Percentiles rank a stretch among this genome's conserved stretches.
Conservation (phyloP, 2,797 vertebrate species). For the Xerus rutilus region DNA sequence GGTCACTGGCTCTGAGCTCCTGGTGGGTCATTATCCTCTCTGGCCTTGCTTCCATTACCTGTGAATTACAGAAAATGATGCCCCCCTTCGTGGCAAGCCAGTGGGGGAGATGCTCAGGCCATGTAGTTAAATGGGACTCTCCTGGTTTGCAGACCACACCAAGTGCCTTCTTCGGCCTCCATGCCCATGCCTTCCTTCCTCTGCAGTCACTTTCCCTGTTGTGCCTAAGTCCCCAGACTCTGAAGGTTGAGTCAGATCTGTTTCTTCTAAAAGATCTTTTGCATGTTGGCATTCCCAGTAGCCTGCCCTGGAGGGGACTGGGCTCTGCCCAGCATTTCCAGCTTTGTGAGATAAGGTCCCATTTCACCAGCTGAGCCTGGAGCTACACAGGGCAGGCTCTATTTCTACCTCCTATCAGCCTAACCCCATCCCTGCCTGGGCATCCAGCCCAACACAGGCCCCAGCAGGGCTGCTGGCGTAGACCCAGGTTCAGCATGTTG, state of each 20-base stretch:
- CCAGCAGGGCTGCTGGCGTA: neutral
- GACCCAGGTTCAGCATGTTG: neutral
- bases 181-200: neutral
- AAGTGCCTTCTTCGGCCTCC: fast-evolving
- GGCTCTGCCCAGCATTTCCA: neutral
- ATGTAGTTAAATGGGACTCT: neutral
- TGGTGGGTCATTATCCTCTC: neutral
- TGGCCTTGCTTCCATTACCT: neutral
- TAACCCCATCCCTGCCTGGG: neutral
- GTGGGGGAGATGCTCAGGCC: fast-evolving
- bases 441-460: neutral
- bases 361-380: neutral
- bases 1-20: neutral
- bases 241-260: neutral
- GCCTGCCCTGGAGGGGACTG: fast-evolving
- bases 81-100: neutral
- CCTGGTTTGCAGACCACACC: neutral
- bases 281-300: neutral
- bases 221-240: neutral
- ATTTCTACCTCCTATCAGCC: neutral
- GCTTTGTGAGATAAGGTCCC: neutral
- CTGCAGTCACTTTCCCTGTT: neutral
- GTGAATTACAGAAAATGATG: fast-evolving
- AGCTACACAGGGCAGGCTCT: neutral
- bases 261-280: neutral